Base-by-base conservation (phyloP, 2,797 vertebrate species). In the Enteromius thamalakanensis region DNA sequence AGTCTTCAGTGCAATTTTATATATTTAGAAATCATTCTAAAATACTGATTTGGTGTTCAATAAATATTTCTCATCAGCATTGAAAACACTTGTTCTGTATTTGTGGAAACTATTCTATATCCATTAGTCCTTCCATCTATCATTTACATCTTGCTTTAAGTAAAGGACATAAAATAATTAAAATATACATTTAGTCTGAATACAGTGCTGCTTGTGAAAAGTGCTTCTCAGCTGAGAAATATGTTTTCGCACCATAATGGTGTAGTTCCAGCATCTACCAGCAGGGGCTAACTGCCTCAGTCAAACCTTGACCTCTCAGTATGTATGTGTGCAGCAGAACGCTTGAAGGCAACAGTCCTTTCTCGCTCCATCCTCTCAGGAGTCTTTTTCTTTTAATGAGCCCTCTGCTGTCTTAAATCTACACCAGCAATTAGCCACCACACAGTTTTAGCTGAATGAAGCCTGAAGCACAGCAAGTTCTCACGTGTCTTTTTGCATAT, bases 351-450 rank as follows among this genome's bases (percentile, higher is more conserved):
- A 75, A 37, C 62, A 70, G 49, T 7, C 76, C 45, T 42, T 42
- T 37, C 32, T 42, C 34, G 21, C 32, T 17, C n/a, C 37, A 10
- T 55, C 34, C 45, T 67, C 60, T 47, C 62, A 47, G 19, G 70
- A 45, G 51, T 53, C 70, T 34, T 47, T 75, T 26, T 71, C 45
- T 47, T 70, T 70, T 78, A 79, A 71, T 72, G 58, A 82, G 67
- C 80, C 10, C 74, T 74, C 71, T 64, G 71, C 42, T 76, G 84
- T 81, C 64, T 76, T 34, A 34, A 53, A 80, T 81, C 64, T 51
- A 81, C 76, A 85, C 62, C 84, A 81, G 42, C 64, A 85, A 81
- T 85, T 76, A 77, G 65, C 53, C 64, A 64, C 49, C 47, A 58
- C 53, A 79, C 42, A 76, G 60, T 40, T 60, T 80, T 60, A 74